These are phyloP conservation scores for Danio aesculapii DNA, from an alignment of 2,797 vertebrate genomes.

Conservation along the genomic window DNA sequence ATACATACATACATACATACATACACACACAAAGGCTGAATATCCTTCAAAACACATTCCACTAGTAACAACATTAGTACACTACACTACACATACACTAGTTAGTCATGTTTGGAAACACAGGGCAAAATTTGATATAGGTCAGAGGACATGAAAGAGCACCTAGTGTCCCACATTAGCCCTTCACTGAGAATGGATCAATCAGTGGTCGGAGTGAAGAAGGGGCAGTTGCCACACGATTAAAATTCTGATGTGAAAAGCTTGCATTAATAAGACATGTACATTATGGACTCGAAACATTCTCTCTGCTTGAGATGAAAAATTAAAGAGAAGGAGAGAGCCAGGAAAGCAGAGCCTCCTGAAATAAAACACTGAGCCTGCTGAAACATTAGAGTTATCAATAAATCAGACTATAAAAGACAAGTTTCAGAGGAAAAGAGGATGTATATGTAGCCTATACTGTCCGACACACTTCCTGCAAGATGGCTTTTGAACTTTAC, in stretches of 20 bases:
- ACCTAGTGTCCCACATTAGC: neutral
- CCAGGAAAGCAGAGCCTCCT: slow-evolving; percentile 42
- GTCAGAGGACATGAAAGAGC: neutral
- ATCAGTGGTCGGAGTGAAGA: neutral
- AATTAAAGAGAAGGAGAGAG: slow-evolving; percentile 59
- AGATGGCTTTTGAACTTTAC: slow-evolving; percentile 7
- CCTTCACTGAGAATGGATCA: neutral
- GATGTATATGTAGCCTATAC: neutral
- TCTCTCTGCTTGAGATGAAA: slow-evolving; percentile 64
- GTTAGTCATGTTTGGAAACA: neutral
- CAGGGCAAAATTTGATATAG: neutral
- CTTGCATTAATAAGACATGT: slow-evolving; percentile 69
- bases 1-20: too few species aligned
- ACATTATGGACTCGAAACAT: slow-evolving; percentile 62
- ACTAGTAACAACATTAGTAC: too few species aligned
- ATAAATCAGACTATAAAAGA: slow-evolving; percentile 64
- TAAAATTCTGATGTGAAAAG: slow-evolving; percentile 66
- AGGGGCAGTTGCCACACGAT: slow-evolving; percentile 50
- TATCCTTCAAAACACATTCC: neutral
- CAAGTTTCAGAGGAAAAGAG: slow-evolving; percentile 50
- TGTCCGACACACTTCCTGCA: slow-evolving; percentile 23
- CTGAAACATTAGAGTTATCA: slow-evolving; percentile 63
- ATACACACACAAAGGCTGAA: too few species aligned
- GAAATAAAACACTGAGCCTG: slow-evolving; percentile 59
- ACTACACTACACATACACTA: too few species aligned